A percentile compares a stretch with the other conserved stretches of the same genome.
Conservation (phyloP, 2,888 invertebrate species). For the Teinopalpus imperialis region DNA sequence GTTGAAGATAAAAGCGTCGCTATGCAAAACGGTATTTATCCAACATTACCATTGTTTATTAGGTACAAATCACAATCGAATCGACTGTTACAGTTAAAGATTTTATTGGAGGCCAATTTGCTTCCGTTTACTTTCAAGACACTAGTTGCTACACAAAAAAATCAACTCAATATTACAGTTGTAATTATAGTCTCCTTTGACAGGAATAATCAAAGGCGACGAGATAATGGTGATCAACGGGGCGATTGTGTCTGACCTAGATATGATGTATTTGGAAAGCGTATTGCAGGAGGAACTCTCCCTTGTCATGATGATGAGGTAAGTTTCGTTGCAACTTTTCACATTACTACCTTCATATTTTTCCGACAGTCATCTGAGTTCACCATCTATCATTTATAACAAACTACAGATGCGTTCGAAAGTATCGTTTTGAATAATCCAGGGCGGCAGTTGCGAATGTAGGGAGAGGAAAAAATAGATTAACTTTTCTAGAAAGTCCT, state of each 20-base stretch:
- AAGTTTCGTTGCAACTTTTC: conserved; percentile 41
- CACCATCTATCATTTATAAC: conserved; percentile 54
- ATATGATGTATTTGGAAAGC: conserved; percentile 99
- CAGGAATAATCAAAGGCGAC: conserved; percentile 98
- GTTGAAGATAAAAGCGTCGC: conserved; percentile 98
- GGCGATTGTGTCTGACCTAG: conserved; percentile 97
- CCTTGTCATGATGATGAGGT: conserved; percentile 98
- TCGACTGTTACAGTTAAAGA: background rate
- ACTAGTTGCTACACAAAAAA: conserved; percentile 26
- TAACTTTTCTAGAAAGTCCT: conserved; percentile 22
- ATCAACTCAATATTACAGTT: conserved; percentile 24
- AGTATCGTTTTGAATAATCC: conserved; percentile 59
- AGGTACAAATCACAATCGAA: background rate
- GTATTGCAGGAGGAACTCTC: conserved; percentile 96
- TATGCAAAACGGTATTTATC: conserved; percentile 92
- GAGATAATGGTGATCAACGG: conserved; percentile 99
- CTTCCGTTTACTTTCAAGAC: conserved; percentile 15
- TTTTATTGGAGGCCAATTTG: background rate
- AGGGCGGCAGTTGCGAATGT: background rate
- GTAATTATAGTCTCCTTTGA: conserved; percentile 44
- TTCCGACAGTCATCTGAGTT: conserved; percentile 42
- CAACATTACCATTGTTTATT: background rate
- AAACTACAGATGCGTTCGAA: conserved; percentile 48
- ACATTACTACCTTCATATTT: conserved; percentile 38
- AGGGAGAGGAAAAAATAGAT: conserved; percentile 5